Evolutionary conservation across 2,113 vertebrate species (phyloP).

Genomic region (Callithrix jacchus): DNA sequence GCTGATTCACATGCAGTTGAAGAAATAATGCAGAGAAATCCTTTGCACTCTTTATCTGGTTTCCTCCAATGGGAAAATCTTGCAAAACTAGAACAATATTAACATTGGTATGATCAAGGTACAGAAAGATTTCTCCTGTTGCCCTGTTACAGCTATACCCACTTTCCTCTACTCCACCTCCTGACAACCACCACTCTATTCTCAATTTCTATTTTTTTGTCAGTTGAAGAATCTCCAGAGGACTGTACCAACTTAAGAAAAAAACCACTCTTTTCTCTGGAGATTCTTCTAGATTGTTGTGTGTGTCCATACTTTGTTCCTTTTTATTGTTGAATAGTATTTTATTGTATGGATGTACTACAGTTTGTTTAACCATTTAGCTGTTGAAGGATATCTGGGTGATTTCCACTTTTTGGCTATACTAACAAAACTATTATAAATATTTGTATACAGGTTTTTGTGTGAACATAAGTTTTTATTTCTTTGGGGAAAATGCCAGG

Average conservation of each 20-base stretch:
- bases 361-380: not conserved
- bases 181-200: not conserved
- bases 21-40: slow-evolving; percentile 5
- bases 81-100: not conserved
- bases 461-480: slow-evolving; percentile 9
- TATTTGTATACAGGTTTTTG: not conserved
- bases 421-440: not conserved
- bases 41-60: not conserved
- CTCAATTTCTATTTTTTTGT: not conserved
- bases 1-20: not conserved
- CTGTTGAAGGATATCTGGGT: not conserved
- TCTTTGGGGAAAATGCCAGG: not conserved
- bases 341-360: not conserved
- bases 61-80: not conserved
- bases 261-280: not conserved
- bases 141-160: not conserved
- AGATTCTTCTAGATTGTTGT: not conserved
- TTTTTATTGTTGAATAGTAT: not conserved
- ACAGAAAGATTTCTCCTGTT: not conserved
- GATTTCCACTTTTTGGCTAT: not conserved
- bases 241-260: too few species aligned
- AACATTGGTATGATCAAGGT: not conserved
- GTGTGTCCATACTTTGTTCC: not conserved
- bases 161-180: not conserved
- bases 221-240: not conserved